A percentile compares a stretch with the other conserved stretches of the same genome.
phyloP scores from a whole-genome alignment of 1,140 invertebrate species.

The Drosophila mojavensis region DNA sequence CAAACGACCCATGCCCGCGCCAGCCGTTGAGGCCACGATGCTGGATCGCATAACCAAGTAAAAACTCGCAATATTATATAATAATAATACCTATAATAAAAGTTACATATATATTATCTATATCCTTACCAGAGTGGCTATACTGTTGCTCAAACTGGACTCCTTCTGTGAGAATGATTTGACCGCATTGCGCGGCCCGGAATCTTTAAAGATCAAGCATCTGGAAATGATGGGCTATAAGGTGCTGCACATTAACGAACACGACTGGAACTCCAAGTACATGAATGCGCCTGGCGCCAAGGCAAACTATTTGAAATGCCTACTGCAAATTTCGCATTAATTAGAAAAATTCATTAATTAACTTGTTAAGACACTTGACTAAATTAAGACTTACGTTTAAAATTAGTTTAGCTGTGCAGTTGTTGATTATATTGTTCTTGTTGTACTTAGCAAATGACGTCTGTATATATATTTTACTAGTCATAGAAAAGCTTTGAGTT shows the following conservation, averaged over 20 bases:
- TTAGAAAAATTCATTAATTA: no score
- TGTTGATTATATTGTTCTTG: constrained; percentile 9
- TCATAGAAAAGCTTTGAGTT: constrained; percentile 2
- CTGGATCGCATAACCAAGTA: constrained; percentile 81
- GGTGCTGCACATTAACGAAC: constrained; percentile 85
- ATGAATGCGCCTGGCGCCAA: constrained; percentile 78
- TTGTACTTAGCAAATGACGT: constrained; percentile 8
- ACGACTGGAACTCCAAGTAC: constrained; percentile 86
- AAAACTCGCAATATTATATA: neutral
- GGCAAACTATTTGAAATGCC: constrained; percentile 82
- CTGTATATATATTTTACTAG: neutral
- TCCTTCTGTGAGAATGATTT: constrained; percentile 83
- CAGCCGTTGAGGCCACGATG: constrained; percentile 65
- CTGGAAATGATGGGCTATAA: constrained; percentile 87
- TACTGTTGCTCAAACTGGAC: constrained; percentile 80
- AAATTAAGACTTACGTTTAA: neutral
- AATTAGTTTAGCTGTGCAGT: constrained; percentile 2
- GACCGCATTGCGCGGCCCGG: constrained; percentile 82
- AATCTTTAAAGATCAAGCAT: constrained; percentile 85
- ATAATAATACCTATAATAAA: neutral
- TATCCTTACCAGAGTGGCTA: constrained; percentile 75
- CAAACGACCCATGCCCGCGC: constrained; percentile 53
- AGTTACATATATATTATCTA: neutral
- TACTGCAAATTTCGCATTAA: constrained; percentile 65
- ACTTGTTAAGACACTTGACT: neutral